Evolutionary conservation across 2,888 invertebrate genomes (phyloP), one percentile per base, ranked within the genome.

Genomic region (Latheticus oryzae): DNA sequence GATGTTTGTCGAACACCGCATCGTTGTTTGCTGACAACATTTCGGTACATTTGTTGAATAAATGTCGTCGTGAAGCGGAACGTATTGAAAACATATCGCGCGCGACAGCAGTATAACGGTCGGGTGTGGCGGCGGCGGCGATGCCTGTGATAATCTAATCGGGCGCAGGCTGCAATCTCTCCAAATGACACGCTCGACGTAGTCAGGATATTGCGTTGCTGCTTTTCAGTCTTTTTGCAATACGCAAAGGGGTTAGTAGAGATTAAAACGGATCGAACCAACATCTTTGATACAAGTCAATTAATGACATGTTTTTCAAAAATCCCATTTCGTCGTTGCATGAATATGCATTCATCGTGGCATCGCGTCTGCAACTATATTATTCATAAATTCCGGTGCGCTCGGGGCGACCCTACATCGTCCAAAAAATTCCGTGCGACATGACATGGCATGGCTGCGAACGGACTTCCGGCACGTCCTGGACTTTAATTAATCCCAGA

Each of bases 121-220:
- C 43, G 57, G 53, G 53, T 45, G 56, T 58, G 64, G 66, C 61
- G 71, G 69, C 68, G 68, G 71, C 66, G 72, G 42, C 50, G 61
- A 67, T 64, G 72, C 70, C 71, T 69, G 71, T 70, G 73, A 69
- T 73, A 73, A 73, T 73, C 81, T 80, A 73, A 73, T 80, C 79
- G 81, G 78, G 78, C 74, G 74, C 73, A 71, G 73, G 75, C 73
- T 72, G 73, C 72, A 71, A 73, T 77, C 71, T 70, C 67, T 70
- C 69, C 67, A 75, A 76, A 78, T 78, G 79, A 79, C 79, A 71
- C 72, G 70, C 69, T 71, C 72, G 70, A 58, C 65, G 68, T 67
- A 65, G 68, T 67, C 67, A 66, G 71, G 69, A 70, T 71, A 71
- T 72, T 72, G 67, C 69, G 63, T 45, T 60, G 54, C 37, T 58